phyloP scores from a whole-genome alignment of 2,888 invertebrate genomes.

The Meliscaeva auricollis region DNA sequence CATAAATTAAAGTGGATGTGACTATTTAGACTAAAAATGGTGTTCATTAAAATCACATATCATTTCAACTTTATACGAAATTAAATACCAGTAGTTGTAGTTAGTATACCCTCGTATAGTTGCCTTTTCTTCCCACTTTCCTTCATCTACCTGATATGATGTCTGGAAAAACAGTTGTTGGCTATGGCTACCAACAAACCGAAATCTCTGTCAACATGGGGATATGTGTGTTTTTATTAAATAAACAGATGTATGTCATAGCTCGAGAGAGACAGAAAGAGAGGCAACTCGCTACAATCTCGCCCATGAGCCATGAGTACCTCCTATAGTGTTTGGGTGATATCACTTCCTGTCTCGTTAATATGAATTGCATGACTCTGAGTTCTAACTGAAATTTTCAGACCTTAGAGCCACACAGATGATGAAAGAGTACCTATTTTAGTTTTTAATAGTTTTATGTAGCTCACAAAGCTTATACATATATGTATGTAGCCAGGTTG shows the following conservation, averaged over 20 bases:
- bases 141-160: not conserved
- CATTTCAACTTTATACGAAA: conserved; percentile 12
- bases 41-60: conserved; percentile 55
- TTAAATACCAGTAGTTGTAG: conserved; percentile 18
- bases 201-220: conserved; percentile 55
- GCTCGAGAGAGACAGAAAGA: conserved; percentile 1
- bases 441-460: not conserved
- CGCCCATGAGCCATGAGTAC: conserved; percentile 23
- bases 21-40: conserved; percentile 53
- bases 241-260: conserved; percentile 45
- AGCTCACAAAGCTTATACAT: conserved; percentile 28
- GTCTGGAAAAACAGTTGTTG: conserved; percentile 29
- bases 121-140: conserved; percentile 18
- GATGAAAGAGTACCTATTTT: conserved; percentile 24
- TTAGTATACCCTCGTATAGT: too few relatives aligned
- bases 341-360: conserved; percentile 69
- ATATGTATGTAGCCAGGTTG: conserved; percentile 1
- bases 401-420: conserved; percentile 40
- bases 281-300: not conserved
- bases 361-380: conserved; percentile 51
- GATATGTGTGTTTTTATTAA: conserved; percentile 51
- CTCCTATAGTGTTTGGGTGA: conserved; percentile 33
- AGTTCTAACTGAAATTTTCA: conserved; percentile 39
- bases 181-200: conserved; percentile 10
- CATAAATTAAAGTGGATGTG: conserved; percentile 36